Evolutionary conservation across 1,140 invertebrate species (phyloP).

Genomic region (Drosophila orosa): DNA sequence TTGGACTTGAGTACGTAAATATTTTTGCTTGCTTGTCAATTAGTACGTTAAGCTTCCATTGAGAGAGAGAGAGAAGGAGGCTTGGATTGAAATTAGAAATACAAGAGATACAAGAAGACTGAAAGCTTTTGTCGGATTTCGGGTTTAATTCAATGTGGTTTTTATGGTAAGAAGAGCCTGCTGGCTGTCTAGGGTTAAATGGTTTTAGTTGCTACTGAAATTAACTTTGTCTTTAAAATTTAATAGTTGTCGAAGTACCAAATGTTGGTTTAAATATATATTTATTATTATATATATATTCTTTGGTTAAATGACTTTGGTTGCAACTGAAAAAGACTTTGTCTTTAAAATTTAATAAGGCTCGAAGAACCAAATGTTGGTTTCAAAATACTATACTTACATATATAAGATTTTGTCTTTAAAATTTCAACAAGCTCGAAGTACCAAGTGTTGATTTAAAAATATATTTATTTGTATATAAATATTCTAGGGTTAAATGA

Average conservation of each 20-base stretch:
- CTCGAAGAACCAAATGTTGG: too few species aligned
- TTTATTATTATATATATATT: too few species aligned
- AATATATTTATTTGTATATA: too few species aligned
- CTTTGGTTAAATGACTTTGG: too few species aligned
- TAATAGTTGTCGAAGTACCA: background rate
- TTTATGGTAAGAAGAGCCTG: background rate
- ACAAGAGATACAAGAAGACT: constrained; percentile 11
- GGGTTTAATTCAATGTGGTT: background rate
- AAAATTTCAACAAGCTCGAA: too few species aligned
- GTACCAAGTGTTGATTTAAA: too few species aligned
- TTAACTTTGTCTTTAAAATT: background rate
- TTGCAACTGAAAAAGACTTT: background rate
- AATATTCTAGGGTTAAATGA: background rate
- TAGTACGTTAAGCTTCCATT: constrained; percentile 69
- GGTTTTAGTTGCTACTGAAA: background rate
- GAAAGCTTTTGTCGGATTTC: constrained; percentile 19
- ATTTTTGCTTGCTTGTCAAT: constrained; percentile 82
- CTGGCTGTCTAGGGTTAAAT: background rate
- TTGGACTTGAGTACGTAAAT: constrained; percentile 82
- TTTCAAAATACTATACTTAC: too few species aligned
- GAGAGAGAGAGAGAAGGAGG: too few species aligned
- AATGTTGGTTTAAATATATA: background rate
- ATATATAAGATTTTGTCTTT: too few species aligned
- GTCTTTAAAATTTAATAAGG: background rate
- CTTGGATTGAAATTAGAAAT: constrained; percentile 30